These are phyloP conservation scores for Philopedon plagiatum DNA, from an alignment of 2,888 invertebrate species.

Conservation along the genomic window DNA sequence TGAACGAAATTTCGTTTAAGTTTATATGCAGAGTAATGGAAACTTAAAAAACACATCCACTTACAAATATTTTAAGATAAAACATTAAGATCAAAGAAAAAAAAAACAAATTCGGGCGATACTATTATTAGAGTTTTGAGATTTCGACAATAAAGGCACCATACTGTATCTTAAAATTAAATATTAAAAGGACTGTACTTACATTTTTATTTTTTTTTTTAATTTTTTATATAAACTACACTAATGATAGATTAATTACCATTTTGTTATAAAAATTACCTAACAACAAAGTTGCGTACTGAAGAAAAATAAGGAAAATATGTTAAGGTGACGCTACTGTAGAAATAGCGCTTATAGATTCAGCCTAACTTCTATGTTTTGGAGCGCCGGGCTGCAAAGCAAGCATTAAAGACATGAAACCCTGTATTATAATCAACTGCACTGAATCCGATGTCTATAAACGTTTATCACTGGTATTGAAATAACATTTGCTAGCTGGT, in stretches of 20 bases:
- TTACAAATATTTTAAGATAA: neutral
- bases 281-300: neutral
- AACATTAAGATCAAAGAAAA: neutral
- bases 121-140: neutral
- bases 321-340: too few relatives aligned
- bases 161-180: constrained; percentile 16
- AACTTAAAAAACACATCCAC: constrained; percentile 5
- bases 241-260: constrained; percentile 6
- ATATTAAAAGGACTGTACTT: neutral
- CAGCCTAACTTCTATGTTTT: too few relatives aligned
- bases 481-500: too few relatives aligned
- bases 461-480: too few relatives aligned
- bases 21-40: neutral
- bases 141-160: constrained; percentile 21
- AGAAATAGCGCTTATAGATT: too few relatives aligned
- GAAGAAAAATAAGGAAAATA: neutral
- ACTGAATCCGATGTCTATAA: too few relatives aligned
- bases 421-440: too few relatives aligned
- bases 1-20: constrained; percentile 16
- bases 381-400: too few relatives aligned
- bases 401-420: too few relatives aligned
- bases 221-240: neutral
- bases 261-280: neutral
- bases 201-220: constrained; percentile 8
- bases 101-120: neutral